These are phyloP conservation scores for Paramuricea clavata DNA, from an alignment of 92 coral and sea anemone species.

Conservation along the genomic window DNA sequence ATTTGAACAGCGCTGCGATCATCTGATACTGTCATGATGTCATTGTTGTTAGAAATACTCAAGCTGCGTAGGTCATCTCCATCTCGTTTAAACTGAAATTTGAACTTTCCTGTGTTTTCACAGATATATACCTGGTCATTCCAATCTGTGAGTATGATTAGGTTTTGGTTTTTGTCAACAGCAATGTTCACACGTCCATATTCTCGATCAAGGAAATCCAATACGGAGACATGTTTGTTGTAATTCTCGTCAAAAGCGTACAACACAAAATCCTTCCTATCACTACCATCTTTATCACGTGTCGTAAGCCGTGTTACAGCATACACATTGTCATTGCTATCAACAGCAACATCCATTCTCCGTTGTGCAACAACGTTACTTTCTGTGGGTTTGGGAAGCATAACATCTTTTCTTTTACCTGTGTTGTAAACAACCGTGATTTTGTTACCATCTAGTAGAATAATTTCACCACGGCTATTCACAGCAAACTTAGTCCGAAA, in stretches of 20 bases:
- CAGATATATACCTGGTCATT: neutral
- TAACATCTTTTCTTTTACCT: neutral
- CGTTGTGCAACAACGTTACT: neutral
- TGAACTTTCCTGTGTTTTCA: neutral
- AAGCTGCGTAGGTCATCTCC: neutral
- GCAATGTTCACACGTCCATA: neutral
- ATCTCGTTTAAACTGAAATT: neutral
- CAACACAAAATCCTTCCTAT: neutral
- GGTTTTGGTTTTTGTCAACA: neutral
- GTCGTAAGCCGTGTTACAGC: neutral
- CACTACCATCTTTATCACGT: neutral
- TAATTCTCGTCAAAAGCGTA: neutral
- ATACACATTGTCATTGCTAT: neutral
- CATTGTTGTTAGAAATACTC: neutral
- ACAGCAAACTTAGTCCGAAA: too few species aligned
- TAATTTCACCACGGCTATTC: neutral
- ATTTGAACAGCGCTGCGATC: neutral
- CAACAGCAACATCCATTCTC: neutral
- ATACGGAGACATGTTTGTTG: neutral
- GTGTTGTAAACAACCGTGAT: neutral
- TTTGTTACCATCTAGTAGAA: neutral
- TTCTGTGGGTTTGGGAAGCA: neutral
- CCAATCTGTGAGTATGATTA: neutral
- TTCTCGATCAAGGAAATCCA: neutral
- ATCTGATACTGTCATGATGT: neutral